Percentiles rank a stretch among this genome's conserved stretches.
Conservation (phyloP, 1,140 invertebrate species). For the Lineus longissimus region DNA sequence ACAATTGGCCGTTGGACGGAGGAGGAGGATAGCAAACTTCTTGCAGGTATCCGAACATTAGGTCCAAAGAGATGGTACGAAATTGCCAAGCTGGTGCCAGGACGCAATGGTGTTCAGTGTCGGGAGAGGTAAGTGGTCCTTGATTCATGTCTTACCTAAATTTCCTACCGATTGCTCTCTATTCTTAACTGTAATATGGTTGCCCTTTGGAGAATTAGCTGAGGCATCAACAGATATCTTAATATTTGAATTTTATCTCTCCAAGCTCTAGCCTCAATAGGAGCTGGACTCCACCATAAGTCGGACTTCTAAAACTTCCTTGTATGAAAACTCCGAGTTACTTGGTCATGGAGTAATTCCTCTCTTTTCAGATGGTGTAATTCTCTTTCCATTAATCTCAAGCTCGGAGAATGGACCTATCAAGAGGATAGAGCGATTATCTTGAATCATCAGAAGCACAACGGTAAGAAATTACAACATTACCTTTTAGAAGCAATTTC, state of each 20-base stretch:
- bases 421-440: conserved; percentile 34
- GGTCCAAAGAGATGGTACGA: conserved; percentile 35
- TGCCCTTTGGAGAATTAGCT: no score
- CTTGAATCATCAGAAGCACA: conserved; percentile 15
- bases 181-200: no score
- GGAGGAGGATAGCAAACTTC: conserved; percentile 43
- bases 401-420: conserved; percentile 29
- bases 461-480: conserved; percentile 8
- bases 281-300: no score
- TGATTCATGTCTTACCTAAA: no score
- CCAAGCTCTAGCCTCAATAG: no score
- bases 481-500: no score
- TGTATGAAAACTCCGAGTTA: no score
- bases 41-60: conserved; percentile 22
- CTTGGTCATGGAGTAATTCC: not conserved
- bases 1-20: conserved; percentile 41
- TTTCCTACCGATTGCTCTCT: no score
- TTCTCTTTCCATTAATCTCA: conserved; percentile 26
- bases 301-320: no score
- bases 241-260: no score
- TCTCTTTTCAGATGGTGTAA: conserved; percentile 15
- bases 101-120: conserved; percentile 37
- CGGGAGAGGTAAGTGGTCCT: conserved; percentile 34
- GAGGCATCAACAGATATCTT: no score
- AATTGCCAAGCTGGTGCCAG: conserved; percentile 33